These are phyloP conservation scores for Furnarius figulus DNA, from an alignment of 2,113 vertebrate genomes.

Conservation along the genomic window DNA sequence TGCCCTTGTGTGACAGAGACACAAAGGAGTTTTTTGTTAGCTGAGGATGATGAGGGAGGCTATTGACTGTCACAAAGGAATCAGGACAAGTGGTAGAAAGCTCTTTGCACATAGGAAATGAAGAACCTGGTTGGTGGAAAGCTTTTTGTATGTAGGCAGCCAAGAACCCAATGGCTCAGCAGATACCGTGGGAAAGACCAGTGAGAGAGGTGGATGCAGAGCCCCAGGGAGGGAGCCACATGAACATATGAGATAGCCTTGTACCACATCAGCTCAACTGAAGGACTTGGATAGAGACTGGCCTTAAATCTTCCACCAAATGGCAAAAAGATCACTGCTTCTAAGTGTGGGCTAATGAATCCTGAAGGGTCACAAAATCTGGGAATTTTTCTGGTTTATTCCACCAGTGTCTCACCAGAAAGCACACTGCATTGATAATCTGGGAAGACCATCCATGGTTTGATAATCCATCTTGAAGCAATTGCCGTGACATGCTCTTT, in stretches of 20 bases:
- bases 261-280: neutral
- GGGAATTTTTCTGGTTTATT: neutral
- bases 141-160: neutral
- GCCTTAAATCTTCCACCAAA: neutral
- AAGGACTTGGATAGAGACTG: neutral
- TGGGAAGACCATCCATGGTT: neutral
- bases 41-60: neutral
- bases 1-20: accelerated
- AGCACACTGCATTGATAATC: neutral
- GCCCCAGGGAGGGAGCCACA: neutral
- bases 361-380: neutral
- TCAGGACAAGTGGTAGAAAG: neutral
- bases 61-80: neutral
- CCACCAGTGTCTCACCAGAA: neutral
- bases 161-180: neutral
- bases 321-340: neutral
- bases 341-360: neutral
- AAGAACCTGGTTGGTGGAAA: neutral
- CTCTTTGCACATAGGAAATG: neutral
- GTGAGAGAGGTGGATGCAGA: neutral
- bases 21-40: neutral
- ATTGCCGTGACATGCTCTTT: neutral
- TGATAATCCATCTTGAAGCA: neutral
- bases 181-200: neutral
- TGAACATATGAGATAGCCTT: neutral